phyloP scores from a whole-genome alignment of 2,888 invertebrate genomes.

The Thalpophila matura region DNA sequence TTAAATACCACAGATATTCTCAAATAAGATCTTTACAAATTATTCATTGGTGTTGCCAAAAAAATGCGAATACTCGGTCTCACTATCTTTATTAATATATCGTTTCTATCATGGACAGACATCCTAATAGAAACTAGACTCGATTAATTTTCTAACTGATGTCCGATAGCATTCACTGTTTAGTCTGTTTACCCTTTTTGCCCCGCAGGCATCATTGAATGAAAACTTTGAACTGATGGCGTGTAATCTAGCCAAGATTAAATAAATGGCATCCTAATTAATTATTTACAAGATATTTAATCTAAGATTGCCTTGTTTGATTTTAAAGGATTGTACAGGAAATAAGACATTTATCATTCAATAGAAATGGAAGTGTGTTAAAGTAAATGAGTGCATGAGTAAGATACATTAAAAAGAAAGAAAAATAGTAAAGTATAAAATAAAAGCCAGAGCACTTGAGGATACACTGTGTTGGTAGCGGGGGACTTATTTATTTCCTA shows the following conservation, averaged over 20 bases:
- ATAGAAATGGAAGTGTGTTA: neutral
- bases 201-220: slow-evolving; percentile 58
- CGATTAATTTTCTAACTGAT: slow-evolving; percentile 45
- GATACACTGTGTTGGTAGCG: too few relatives aligned
- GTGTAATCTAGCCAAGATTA: slow-evolving; percentile 55
- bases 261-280: slow-evolving; percentile 58
- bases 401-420: too few relatives aligned
- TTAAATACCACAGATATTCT: too few relatives aligned
- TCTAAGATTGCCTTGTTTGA: slow-evolving; percentile 46
- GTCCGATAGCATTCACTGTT: slow-evolving; percentile 55
- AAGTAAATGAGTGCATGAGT: neutral
- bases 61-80: too few relatives aligned
- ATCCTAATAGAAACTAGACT: slow-evolving; percentile 49
- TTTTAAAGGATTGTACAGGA: slow-evolving; percentile 47
- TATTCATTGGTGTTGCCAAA: too few relatives aligned
- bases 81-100: slow-evolving; percentile 9
- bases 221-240: slow-evolving; percentile 56
- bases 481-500: too few relatives aligned
- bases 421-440: too few relatives aligned
- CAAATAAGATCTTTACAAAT: too few relatives aligned
- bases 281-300: slow-evolving; percentile 43
- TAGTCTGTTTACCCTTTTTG: slow-evolving; percentile 53
- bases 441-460: too few relatives aligned
- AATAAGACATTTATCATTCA: slow-evolving; percentile 42
- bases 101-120: slow-evolving; percentile 13